Conservation (phyloP, 2,113 vertebrate genomes). For the Pelvicachromis taeniatus region DNA sequence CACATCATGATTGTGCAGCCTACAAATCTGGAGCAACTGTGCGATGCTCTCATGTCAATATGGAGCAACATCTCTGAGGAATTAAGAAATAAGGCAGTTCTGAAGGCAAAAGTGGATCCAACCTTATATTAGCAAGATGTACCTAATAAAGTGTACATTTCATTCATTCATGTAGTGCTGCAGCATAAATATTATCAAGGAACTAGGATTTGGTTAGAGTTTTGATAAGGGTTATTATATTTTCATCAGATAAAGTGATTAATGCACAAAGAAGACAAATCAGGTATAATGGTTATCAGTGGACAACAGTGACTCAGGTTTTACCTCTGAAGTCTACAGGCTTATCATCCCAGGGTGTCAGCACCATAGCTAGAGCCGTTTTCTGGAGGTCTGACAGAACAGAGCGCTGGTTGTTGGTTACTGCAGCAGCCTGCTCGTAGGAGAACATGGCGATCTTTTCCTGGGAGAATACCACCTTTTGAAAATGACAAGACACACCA, state of each 20-base stretch:
- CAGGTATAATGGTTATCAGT: neutral
- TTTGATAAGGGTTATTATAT: neutral
- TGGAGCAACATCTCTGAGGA: neutral
- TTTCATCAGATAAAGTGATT: neutral
- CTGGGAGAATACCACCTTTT: constrained; percentile 69
- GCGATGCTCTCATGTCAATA: neutral
- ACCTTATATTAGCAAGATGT: neutral
- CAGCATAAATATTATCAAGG: neutral
- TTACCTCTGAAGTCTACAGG: constrained; percentile 69
- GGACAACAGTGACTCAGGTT: neutral
- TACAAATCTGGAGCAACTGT: too few species aligned
- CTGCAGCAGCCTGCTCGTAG: constrained; percentile 74
- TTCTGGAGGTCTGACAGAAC: constrained; percentile 60
- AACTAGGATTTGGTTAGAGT: neutral
- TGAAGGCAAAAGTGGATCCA: neutral
- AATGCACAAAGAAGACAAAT: neutral
- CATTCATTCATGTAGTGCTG: neutral
- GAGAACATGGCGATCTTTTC: constrained; percentile 73
- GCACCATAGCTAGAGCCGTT: constrained; percentile 72
- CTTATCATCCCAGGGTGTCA: constrained; percentile 68
- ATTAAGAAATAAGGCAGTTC: neutral
- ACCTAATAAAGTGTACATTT: neutral
- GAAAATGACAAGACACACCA: neutral
- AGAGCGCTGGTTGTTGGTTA: constrained; percentile 60
- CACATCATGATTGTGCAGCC: neutral